Conservation (phyloP, 35 echinoderm and acorn worm species). For the Lytechinus variegatus region DNA sequence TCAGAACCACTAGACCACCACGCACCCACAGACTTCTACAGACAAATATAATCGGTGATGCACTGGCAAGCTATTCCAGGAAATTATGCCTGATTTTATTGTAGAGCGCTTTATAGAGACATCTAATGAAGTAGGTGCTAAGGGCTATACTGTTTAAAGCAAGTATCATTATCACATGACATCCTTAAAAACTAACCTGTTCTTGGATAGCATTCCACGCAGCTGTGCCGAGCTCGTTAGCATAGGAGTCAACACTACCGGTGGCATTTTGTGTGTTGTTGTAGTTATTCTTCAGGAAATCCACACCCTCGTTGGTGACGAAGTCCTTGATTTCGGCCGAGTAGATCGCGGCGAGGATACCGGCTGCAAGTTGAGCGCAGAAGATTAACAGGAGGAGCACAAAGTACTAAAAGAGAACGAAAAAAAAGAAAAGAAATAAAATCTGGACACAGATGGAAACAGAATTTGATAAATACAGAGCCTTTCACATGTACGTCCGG, state of each 20-base stretch:
- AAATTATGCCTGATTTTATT: too few relatives aligned
- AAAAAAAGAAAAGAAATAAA: neutral
- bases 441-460: too few relatives aligned
- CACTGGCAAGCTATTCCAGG: too few relatives aligned
- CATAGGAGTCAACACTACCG: neutral
- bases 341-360: constrained; percentile 67
- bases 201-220: constrained; percentile 46
- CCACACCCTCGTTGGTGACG: neutral
- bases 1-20: too few relatives aligned
- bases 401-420: constrained; percentile 55
- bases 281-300: constrained; percentile 33
- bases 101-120: too few relatives aligned
- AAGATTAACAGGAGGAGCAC: constrained; percentile 62
- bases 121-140: too few relatives aligned
- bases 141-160: too few relatives aligned
- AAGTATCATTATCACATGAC: too few relatives aligned
- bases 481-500: too few relatives aligned
- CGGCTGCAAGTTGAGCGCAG: constrained; percentile 62
- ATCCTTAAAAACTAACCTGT: neutral
- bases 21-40: too few relatives aligned
- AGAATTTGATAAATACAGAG: too few relatives aligned
- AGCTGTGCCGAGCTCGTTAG: constrained; percentile 27
- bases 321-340: constrained; percentile 20
- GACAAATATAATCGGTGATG: too few relatives aligned
- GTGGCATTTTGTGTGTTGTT: neutral